A percentile compares a stretch with the other conserved stretches of the same genome.
These are phyloP conservation scores for Prenolepis imparis DNA, from an alignment of 2,888 invertebrate genomes.

Conservation along the genomic window DNA sequence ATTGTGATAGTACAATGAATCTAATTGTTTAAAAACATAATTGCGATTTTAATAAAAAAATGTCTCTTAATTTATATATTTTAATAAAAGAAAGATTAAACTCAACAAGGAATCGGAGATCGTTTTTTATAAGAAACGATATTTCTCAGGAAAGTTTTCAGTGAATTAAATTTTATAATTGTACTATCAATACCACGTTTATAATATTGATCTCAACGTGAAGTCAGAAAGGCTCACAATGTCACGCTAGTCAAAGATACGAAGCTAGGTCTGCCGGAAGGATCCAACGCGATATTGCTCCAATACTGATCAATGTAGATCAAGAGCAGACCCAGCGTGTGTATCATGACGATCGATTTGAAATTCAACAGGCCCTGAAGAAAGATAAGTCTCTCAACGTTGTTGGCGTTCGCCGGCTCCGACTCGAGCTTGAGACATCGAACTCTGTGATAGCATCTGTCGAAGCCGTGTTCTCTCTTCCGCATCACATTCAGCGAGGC, in stretches of 20 bases:
- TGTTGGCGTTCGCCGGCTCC: conserved; percentile 87
- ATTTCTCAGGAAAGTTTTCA: not conserved
- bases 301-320: conserved; percentile 91
- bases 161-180: not conserved
- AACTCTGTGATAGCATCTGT: conserved; percentile 88
- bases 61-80: no score
- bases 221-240: conserved; percentile 60
- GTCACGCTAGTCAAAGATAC: conserved; percentile 55
- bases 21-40: not conserved
- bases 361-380: conserved; percentile 90
- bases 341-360: conserved; percentile 88
- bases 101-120: not conserved
- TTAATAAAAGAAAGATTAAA: not conserved
- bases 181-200: not conserved
- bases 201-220: not conserved
- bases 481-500: conserved; percentile 87
- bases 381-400: conserved; percentile 88
- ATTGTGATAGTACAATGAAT: not conserved
- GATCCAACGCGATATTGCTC: conserved; percentile 87
- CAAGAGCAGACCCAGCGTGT: conserved; percentile 91
- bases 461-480: conserved; percentile 88
- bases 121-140: not conserved
- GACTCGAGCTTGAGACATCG: conserved; percentile 87
- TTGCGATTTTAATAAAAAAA: not conserved
- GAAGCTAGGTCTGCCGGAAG: conserved; percentile 82